Conservation (phyloP, 1,140 invertebrate genomes). For the Gonatopus flavifemur region DNA sequence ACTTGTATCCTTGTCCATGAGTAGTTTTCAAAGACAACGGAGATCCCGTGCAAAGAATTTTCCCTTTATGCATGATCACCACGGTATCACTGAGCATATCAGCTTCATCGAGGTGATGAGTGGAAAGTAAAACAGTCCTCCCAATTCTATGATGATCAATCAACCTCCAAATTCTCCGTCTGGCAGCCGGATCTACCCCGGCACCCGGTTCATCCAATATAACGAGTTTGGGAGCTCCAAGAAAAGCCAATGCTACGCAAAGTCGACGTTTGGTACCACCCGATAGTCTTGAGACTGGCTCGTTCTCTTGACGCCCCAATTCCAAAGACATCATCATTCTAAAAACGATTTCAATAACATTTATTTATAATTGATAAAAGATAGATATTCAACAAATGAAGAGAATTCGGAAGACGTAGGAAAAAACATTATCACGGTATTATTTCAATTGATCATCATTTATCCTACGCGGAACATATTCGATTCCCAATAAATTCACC, state of each 20-base stretch:
- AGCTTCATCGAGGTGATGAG: slow-evolving; percentile 71
- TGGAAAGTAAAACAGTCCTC: slow-evolving; percentile 71
- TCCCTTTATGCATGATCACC: slow-evolving; percentile 68
- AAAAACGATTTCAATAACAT: slow-evolving; percentile 9
- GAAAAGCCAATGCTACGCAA: slow-evolving; percentile 70
- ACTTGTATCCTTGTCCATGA: slow-evolving; percentile 77
- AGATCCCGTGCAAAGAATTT: slow-evolving; percentile 61
- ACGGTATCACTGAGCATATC: slow-evolving; percentile 68
- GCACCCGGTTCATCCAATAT: slow-evolving; percentile 84
- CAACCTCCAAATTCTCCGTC: slow-evolving; percentile 76
- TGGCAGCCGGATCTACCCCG: slow-evolving; percentile 77
- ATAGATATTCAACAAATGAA: neutral
- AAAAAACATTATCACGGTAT: too few species aligned
- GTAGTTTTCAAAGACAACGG: slow-evolving; percentile 73
- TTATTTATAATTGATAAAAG: slow-evolving; percentile 1
- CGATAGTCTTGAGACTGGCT: slow-evolving; percentile 62
- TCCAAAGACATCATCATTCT: slow-evolving; percentile 63
- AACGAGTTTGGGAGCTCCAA: slow-evolving; percentile 79
- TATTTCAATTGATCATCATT: too few species aligned
- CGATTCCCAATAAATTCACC: too few species aligned
- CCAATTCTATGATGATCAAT: slow-evolving; percentile 67
- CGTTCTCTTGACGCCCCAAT: slow-evolving; percentile 59
- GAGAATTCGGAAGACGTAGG: too few species aligned
- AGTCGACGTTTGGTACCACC: slow-evolving; percentile 66
- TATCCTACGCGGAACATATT: too few species aligned